phyloP scores from a whole-genome alignment of 2,888 invertebrate genomes.

The Polyommatus icarus region DNA sequence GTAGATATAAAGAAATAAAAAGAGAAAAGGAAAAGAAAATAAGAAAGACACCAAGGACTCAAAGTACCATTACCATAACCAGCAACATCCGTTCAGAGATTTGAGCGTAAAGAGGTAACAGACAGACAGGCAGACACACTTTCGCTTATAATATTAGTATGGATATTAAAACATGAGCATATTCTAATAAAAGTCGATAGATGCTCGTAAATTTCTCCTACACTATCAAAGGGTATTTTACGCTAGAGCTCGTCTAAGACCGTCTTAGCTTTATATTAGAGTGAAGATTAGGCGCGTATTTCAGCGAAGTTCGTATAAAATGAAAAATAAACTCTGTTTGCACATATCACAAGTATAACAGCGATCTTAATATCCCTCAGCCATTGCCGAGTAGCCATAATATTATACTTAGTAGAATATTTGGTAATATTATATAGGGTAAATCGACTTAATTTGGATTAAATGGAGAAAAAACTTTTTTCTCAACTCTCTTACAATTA shows the following conservation, averaged over 20 bases:
- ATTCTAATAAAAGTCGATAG: conserved; percentile 14
- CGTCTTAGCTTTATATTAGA: conserved; percentile 44
- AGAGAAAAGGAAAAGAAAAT: too few species aligned
- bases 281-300: conserved; percentile 42
- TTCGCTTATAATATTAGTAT: too few species aligned
- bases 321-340: background rate
- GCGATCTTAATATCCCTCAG: background rate
- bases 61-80: too few species aligned
- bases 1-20: background rate
- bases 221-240: conserved; percentile 25
- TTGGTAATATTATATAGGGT: too few species aligned
- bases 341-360: background rate
- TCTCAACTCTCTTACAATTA: too few species aligned
- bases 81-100: too few species aligned
- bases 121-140: too few species aligned
- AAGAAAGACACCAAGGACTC: too few species aligned
- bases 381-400: background rate
- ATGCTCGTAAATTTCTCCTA: conserved; percentile 3
- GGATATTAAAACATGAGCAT: conserved; percentile 14
- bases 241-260: conserved; percentile 34
- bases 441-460: too few species aligned
- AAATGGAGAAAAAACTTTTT: too few species aligned
- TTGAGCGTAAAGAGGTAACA: too few species aligned
- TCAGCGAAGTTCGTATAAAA: background rate
- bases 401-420: too few species aligned